Evolutionary conservation across 1,140 invertebrate species (phyloP).

Genomic region (Mactra quadrangularis): DNA sequence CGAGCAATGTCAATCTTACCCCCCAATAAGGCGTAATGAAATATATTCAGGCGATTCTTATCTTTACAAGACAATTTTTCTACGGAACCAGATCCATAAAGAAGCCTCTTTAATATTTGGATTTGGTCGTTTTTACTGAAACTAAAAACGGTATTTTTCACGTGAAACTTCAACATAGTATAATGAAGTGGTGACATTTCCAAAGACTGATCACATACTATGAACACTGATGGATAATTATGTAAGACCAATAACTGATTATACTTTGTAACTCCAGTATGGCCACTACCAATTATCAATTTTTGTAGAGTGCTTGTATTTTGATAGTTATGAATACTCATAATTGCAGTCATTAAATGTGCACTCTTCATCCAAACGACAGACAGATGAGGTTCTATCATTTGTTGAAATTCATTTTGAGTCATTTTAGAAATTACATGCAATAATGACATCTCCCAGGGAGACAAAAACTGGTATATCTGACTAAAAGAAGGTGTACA

Average conservation of each 20-base stretch:
- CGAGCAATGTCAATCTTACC: slow-evolving; percentile 20
- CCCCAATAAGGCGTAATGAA: not conserved
- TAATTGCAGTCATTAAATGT: not conserved
- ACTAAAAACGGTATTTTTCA: too few species aligned
- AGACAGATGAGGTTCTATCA: slow-evolving; percentile 10
- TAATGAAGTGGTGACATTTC: too few species aligned
- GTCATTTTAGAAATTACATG: not conserved
- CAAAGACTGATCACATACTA: too few species aligned
- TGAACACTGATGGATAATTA: not conserved
- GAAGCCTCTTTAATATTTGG: too few species aligned
- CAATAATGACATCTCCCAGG: slow-evolving; percentile 1
- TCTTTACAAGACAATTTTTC: too few species aligned
- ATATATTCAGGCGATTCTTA: slow-evolving; percentile 2
- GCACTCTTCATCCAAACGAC: not conserved
- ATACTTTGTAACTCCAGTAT: not conserved
- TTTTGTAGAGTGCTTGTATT: not conserved
- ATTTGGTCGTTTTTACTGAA: too few species aligned
- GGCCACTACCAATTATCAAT: not conserved
- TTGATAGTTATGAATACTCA: slow-evolving; percentile 1
- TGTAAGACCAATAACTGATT: not conserved
- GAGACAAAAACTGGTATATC: not conserved
- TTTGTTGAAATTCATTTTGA: not conserved
- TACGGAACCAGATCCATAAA: too few species aligned
- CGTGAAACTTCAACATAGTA: too few species aligned
- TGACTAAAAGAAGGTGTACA: not conserved